A percentile compares a stretch with the other conserved stretches of the same genome.
phyloP scores from a whole-genome alignment of 2,888 invertebrate species.

The Cancer borealis region DNA sequence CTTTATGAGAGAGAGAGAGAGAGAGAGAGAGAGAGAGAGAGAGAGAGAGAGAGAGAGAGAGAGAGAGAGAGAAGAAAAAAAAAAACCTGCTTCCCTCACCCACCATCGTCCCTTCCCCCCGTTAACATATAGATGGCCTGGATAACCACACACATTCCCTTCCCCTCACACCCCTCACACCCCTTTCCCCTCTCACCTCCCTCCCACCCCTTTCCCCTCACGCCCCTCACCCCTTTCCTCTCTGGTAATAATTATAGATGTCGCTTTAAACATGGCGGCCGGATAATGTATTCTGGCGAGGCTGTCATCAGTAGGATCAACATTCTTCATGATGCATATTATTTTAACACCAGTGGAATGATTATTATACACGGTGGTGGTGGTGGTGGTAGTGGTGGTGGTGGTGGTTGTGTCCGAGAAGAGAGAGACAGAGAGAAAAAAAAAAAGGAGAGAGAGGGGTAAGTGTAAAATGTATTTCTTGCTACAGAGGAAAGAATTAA shows the following conservation, averaged over 20 bases:
- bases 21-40: constrained; percentile 28
- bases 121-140: background rate
- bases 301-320: background rate
- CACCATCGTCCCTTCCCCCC: background rate
- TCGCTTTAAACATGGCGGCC: constrained; percentile 8
- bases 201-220: background rate
- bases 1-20: constrained; percentile 7
- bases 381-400: background rate
- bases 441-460: background rate
- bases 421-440: background rate
- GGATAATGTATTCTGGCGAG: background rate
- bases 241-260: background rate
- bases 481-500: background rate
- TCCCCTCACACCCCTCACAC: background rate
- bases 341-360: background rate
- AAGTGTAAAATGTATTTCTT: background rate
- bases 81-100: background rate
- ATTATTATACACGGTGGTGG: background rate
- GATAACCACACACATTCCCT: background rate
- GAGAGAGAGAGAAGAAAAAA: constrained; percentile 9
- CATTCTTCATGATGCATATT: background rate
- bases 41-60: constrained; percentile 5
- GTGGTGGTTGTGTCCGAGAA: background rate
- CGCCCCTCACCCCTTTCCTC: background rate
- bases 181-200: background rate